Percentiles rank a stretch among this genome's conserved stretches.
Conservation (phyloP, 2,113 vertebrate genomes). For the Phylloscopus whistleri region DNA sequence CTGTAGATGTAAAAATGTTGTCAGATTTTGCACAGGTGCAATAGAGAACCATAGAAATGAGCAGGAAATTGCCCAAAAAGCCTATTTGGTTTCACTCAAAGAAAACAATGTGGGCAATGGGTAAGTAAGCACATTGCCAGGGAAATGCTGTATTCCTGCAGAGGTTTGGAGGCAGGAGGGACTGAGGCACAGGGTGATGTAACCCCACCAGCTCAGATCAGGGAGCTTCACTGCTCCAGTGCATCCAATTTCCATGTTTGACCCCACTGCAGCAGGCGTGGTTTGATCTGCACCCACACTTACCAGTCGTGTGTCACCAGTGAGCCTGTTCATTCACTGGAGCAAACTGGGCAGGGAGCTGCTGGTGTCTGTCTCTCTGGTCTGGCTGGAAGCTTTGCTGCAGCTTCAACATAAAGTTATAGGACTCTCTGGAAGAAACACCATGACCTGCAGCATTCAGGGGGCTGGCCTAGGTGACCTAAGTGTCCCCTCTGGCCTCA, state of each 20-base stretch:
- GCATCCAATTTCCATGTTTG: background rate
- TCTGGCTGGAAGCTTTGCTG: background rate
- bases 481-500: slow-evolving; percentile 10
- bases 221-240: background rate
- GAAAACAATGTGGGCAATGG: rapidly evolving
- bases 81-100: background rate
- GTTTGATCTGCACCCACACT: background rate
- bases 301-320: background rate
- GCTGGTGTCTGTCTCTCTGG: background rate
- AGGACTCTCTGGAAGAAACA: background rate
- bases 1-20: background rate
- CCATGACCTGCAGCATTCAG: background rate
- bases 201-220: background rate
- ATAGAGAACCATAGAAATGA: background rate
- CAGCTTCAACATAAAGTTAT: background rate
- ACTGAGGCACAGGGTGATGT: background rate
- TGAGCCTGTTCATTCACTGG: background rate
- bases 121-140: background rate
- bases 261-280: background rate
- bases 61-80: background rate
- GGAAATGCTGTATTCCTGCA: background rate
- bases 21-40: background rate
- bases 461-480: slow-evolving; percentile 28
- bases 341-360: background rate
- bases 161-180: background rate